Base-by-base conservation (phyloP, 2,113 vertebrate genomes). In the Axis porcinus region DNA sequence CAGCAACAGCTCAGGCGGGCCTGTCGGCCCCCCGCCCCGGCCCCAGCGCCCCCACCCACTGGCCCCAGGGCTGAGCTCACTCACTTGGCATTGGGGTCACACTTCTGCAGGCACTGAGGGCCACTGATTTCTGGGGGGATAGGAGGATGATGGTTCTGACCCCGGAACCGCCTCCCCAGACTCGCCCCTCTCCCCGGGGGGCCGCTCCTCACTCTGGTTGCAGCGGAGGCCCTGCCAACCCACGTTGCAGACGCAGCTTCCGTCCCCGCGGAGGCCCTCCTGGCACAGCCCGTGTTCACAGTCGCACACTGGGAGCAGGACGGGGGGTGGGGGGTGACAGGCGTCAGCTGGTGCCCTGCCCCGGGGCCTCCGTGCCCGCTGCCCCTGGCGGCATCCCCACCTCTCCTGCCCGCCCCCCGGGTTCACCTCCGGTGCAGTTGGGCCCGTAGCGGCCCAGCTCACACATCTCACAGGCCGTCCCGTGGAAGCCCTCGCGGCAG, bases 401-500 rank as follows among this genome's bases (percentile, higher is more conserved):
- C 76, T 0, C 17, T 2, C 62, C 52, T 6, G 74, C 45, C 30
- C 11, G 3, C 7, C 21, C 4, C 55, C n/a, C 7, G 3, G 40
- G 36, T 4, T 99, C 97, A 99, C 99, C 99, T 99, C 99, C 98
- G 57, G 97, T 98, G 98, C 99, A 99, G 98, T 99, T 99, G 60
- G 98, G 93, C 70, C 99, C 99, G 0, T 99, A 99, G 95, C 99
- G 99, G 47, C 99, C 99, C 21, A 99, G 99, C 92, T 99, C 99
- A 30, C 99, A 99, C 98, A 99, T 99, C 96, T 99, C 99, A 9
- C 99, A 99, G n/a, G 99, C 99, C 0, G 99, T 99, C 67, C 99
- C 99, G 0, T 99, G 99, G 98, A 99, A 99, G 6, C 99, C 99
- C 98, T 99, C 99, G 0, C 98, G 99, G 98, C 99, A 99, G 1